phyloP scores from a whole-genome alignment of 2,797 vertebrate species.

The Alauda arvensis region DNA sequence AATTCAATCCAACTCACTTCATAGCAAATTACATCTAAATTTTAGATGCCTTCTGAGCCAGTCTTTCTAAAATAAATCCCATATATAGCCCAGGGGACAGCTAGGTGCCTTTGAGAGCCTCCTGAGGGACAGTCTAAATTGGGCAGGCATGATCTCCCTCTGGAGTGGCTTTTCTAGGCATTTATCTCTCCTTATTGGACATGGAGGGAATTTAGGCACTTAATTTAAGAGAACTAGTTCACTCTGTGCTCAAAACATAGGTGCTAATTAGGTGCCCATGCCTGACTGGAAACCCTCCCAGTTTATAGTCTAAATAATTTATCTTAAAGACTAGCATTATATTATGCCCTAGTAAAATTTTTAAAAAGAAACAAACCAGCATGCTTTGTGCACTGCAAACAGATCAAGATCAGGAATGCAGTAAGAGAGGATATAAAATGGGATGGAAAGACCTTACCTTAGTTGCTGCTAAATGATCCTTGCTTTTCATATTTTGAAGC shows the following conservation, averaged over 20 bases:
- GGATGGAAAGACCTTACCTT: background rate
- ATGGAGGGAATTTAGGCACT: background rate
- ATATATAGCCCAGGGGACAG: background rate
- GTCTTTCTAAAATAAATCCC: background rate
- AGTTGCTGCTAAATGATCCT: background rate
- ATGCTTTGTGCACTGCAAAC: background rate
- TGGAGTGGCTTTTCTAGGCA: slow-evolving; percentile 25
- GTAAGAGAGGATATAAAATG: rapidly evolving
- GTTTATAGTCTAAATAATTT: background rate
- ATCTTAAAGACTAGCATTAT: background rate
- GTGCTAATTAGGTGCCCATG: slow-evolving; percentile 30
- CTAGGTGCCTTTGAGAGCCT: slow-evolving; percentile 47
- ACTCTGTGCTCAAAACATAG: slow-evolving; percentile 46
- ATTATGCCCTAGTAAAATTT: background rate
- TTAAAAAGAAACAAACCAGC: background rate
- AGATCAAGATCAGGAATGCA: background rate
- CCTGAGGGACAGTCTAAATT: slow-evolving; percentile 24
- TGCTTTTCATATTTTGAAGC: background rate
- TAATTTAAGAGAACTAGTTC: slow-evolving; percentile 59
- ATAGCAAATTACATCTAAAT: background rate
- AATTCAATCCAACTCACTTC: background rate
- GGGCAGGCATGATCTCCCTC: background rate
- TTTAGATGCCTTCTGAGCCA: background rate
- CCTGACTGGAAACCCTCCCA: background rate
- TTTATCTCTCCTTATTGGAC: background rate